These are phyloP conservation scores for Trematomus loennbergii DNA, from an alignment of 2,113 vertebrate genomes.

Conservation along the genomic window DNA sequence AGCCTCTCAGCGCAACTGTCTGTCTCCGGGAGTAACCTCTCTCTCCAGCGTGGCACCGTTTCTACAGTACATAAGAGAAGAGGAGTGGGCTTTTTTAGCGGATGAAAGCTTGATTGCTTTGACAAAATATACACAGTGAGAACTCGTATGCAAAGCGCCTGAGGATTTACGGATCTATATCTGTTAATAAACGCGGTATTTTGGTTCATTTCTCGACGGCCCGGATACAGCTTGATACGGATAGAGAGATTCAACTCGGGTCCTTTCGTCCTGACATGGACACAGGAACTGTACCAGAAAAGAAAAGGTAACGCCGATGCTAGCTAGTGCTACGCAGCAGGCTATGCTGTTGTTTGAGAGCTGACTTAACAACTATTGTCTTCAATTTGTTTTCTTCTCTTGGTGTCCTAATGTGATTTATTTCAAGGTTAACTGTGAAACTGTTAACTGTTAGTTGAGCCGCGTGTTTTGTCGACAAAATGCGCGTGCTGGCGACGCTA, in stretches of 20 bases:
- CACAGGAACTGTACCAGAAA: constrained; percentile 83
- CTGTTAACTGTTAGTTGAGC: constrained; percentile 37
- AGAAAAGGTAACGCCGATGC: constrained; percentile 82
- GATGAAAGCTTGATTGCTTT: constrained; percentile 14
- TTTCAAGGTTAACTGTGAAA: constrained; percentile 49
- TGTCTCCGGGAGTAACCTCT: constrained; percentile 25
- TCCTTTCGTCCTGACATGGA: constrained; percentile 82
- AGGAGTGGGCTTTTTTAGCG: neutral
- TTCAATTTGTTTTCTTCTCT: rapidly evolving
- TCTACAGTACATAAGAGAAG: neutral
- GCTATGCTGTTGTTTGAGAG: neutral
- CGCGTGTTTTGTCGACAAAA: constrained; percentile 33
- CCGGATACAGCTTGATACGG: constrained; percentile 56
- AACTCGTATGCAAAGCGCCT: constrained; percentile 31
- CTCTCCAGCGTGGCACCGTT: constrained; percentile 74
- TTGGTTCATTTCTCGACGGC: constrained; percentile 60
- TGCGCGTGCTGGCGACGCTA: constrained; percentile 22
- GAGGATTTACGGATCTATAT: constrained; percentile 19
- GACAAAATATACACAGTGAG: neutral
- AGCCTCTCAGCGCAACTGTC: constrained; percentile 54
- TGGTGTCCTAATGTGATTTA: neutral
- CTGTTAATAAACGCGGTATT: constrained; percentile 15
- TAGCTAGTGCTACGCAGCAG: neutral
- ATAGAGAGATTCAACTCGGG: constrained; percentile 74
- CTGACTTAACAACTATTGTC: neutral